Conservation (phyloP, 2,888 invertebrate genomes). For the Tethea ocularis region DNA sequence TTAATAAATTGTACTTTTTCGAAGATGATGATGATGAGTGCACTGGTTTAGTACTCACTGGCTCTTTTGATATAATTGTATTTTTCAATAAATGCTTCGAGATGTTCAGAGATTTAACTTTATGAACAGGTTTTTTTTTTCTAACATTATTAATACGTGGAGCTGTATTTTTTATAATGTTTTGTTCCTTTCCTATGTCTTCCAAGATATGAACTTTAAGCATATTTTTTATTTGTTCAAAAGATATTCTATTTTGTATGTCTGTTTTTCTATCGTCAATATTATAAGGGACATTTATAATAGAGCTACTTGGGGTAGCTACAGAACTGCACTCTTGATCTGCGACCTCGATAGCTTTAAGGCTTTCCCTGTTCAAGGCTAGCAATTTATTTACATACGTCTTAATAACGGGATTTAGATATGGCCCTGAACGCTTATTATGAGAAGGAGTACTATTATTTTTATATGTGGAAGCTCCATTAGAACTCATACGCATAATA, state of each 20-base stretch:
- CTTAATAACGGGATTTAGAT: slow-evolving; percentile 64
- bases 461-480: slow-evolving; percentile 27
- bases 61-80: slow-evolving; percentile 2
- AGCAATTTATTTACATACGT: slow-evolving; percentile 70
- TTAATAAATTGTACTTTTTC: slow-evolving; percentile 31
- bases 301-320: slow-evolving; percentile 75
- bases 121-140: slow-evolving; percentile 59
- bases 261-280: slow-evolving; percentile 37
- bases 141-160: background rate
- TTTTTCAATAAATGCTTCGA: slow-evolving; percentile 41
- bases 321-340: slow-evolving; percentile 76
- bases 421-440: slow-evolving; percentile 29
- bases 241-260: slow-evolving; percentile 57
- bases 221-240: slow-evolving; percentile 64
- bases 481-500: slow-evolving; percentile 20
- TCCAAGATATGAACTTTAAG: slow-evolving; percentile 57
- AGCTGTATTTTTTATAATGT: slow-evolving; percentile 13
- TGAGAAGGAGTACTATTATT: slow-evolving; percentile 21
- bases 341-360: slow-evolving; percentile 69
- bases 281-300: slow-evolving; percentile 68
- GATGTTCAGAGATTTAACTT: slow-evolving; percentile 74
- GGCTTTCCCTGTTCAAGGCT: slow-evolving; percentile 63
- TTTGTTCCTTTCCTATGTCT: slow-evolving; percentile 29
- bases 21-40: slow-evolving; percentile 38
- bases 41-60: slow-evolving; percentile 16